Evolutionary conservation across 1,140 invertebrate species (phyloP).

Genomic region (Teleopsis dalmanni): DNA sequence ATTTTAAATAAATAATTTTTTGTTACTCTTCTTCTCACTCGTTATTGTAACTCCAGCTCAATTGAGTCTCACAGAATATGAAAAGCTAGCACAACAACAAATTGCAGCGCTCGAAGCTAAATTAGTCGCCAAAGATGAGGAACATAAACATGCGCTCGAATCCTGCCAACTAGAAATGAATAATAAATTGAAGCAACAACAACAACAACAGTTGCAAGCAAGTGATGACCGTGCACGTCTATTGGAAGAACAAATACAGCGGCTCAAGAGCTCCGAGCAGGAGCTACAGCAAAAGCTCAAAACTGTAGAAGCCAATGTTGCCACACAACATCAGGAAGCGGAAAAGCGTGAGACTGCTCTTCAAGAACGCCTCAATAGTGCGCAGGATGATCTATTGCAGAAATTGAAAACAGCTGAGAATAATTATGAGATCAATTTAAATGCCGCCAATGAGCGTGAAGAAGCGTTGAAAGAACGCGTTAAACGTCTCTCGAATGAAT

Average conservation of each 20-base stretch:
- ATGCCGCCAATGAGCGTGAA: slow-evolving; percentile 29
- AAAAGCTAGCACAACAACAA: slow-evolving; percentile 30
- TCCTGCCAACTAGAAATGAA: slow-evolving; percentile 25
- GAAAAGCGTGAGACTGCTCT: slow-evolving; percentile 33
- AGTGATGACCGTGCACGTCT: no score
- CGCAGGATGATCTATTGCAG: slow-evolving; percentile 31
- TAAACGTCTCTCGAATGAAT: slow-evolving; percentile 26
- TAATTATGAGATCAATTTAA: slow-evolving; percentile 18
- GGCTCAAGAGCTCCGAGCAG: no score
- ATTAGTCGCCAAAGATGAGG: slow-evolving; percentile 24
- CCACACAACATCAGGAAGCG: slow-evolving; percentile 14
- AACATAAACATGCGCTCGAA: slow-evolving; percentile 25
- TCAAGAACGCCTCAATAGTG: slow-evolving; percentile 22
- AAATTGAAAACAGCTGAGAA: slow-evolving; percentile 26
- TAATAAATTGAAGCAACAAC: slow-evolving; percentile 25
- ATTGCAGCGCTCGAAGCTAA: slow-evolving; percentile 27
- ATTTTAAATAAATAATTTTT: neutral
- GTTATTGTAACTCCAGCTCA: no score
- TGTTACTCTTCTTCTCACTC: slow-evolving; percentile 1
- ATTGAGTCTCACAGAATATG: slow-evolving; percentile 27
- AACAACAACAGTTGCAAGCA: no score
- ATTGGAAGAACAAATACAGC: no score
- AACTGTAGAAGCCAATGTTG: no score
- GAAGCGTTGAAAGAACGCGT: slow-evolving; percentile 30
- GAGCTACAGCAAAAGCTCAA: no score